phyloP scores from a whole-genome alignment of 2,113 vertebrate species.

The Crotalus horridus region DNA sequence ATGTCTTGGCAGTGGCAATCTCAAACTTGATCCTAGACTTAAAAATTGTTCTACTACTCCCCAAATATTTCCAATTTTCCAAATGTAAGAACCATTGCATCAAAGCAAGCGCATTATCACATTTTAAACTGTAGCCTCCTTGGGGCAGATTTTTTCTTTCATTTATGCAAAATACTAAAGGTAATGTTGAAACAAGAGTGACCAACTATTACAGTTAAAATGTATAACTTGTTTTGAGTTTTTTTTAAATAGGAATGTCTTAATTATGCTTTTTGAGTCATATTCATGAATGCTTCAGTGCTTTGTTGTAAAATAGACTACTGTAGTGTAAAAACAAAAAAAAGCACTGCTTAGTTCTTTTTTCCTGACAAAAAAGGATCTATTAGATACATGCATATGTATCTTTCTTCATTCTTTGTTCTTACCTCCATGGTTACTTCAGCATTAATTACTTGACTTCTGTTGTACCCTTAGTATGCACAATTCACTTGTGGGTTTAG shows the following conservation, averaged over 20 bases:
- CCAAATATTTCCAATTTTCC: neutral
- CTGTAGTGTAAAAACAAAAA: neutral
- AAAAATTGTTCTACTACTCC: neutral
- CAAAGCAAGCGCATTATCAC: neutral
- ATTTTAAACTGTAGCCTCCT: neutral
- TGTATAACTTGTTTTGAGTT: constrained; percentile 17
- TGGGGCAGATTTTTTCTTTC: neutral
- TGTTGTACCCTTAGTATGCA: neutral
- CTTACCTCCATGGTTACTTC: constrained; percentile 10
- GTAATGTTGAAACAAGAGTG: neutral
- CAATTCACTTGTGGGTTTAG: neutral
- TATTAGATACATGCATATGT: neutral
- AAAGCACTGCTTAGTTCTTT: neutral
- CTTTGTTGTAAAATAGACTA: neutral
- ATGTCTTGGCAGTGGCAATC: neutral
- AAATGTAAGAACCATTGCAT: neutral
- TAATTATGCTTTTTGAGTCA: constrained; percentile 7
- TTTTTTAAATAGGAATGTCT: neutral
- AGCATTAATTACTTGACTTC: constrained; percentile 1
- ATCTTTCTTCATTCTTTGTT: constrained; percentile 11
- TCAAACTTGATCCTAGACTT: neutral
- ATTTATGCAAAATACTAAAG: neutral
- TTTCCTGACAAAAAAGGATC: neutral
- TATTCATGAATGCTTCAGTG: constrained; percentile 9
- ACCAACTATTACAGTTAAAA: neutral